Evolutionary conservation across 1,140 invertebrate genomes (phyloP), one percentile per base, ranked within the genome.

Genomic region (Aphaenogaster ashmeadi): DNA sequence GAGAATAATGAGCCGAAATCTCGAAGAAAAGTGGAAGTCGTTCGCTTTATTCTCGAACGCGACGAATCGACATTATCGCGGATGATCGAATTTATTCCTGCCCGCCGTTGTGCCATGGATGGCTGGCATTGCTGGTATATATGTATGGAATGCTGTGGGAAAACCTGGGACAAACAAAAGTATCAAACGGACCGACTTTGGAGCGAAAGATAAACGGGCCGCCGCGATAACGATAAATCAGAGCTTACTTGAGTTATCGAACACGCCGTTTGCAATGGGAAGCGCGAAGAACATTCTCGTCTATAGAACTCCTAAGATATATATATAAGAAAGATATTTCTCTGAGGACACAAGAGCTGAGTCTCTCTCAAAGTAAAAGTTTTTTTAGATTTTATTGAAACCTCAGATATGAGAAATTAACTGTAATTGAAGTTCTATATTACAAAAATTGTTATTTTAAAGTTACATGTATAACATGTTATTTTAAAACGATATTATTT

Each of bases 81-180:
- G 33, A 60, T 75, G 67, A 75, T 84, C 80, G 80, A 84, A 84
- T 75, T 74, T 84, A 84, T 84, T 75, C 54, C 41, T 33, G 41
- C 27, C 6, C 15, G 4, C 36, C 78, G 7, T 64, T 44, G 67
- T 74, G 11, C 18, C 9, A 8, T 7, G 27, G 21, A 44, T 58
- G 38, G 21, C 7, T 50, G 58, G 44, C 21, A 13, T 41, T 21
- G 41, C 4, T 18, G 33, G n/a, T 54, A 56, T 33, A 15, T 54
- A 83, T 33, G 54, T 27, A 27, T 27, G 27, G 27, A 27, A 27
- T 27, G 27, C 27, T 27, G 27, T 27, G 79, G 13, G 41, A 50
- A 75, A 75, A 50, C 38, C 54, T 47, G 41, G 8, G n/a, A 84
- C 80, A 84, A 84, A 74, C 69, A 84, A 75, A 75, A 81, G 36